Evolutionary conservation across 2,888 invertebrate genomes (phyloP).

Genomic region (Crioceris asparagi): DNA sequence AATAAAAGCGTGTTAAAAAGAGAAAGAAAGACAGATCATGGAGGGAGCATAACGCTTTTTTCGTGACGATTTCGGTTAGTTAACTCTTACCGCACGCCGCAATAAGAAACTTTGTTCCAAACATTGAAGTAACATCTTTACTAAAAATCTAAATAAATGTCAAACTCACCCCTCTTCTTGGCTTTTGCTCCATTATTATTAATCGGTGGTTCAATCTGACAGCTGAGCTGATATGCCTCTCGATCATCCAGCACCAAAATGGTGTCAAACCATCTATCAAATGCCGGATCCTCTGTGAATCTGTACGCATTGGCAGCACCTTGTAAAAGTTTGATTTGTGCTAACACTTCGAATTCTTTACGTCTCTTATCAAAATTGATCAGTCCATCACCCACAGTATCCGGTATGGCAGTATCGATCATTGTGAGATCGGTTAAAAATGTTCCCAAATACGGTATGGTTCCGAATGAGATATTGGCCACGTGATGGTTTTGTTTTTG

Average conservation of each 20-base stretch:
- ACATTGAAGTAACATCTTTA: too few relatives aligned
- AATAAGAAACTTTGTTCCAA: too few relatives aligned
- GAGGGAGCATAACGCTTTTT: too few relatives aligned
- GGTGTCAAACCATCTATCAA: slow-evolving; percentile 93
- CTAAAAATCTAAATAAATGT: too few relatives aligned
- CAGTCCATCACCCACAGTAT: slow-evolving; percentile 67
- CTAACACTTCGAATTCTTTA: slow-evolving; percentile 97
- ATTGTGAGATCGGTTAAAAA: slow-evolving; percentile 97
- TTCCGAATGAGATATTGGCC: slow-evolving; percentile 77
- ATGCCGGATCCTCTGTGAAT: slow-evolving; percentile 72
- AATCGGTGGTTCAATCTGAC: slow-evolving; percentile 71
- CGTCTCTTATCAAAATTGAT: slow-evolving; percentile 97
- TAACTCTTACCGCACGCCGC: too few relatives aligned
- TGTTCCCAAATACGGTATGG: slow-evolving; percentile 95
- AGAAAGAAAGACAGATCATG: too few relatives aligned
- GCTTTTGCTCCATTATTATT: slow-evolving; percentile 23
- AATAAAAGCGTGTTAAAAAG: too few relatives aligned
- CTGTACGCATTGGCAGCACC: slow-evolving; percentile 90
- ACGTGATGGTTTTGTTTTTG: slow-evolving; percentile 56
- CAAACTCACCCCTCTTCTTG: slow-evolving; percentile 6
- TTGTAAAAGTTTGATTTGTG: slow-evolving; percentile 93
- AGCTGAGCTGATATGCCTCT: slow-evolving; percentile 79
- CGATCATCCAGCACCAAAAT: slow-evolving; percentile 84
- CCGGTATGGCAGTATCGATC: slow-evolving; percentile 95
- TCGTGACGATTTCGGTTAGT: too few relatives aligned